A percentile compares a stretch with the other conserved stretches of the same genome.
Evolutionary conservation across 2,888 invertebrate species (phyloP).

Genomic region (Cabera pusaria): DNA sequence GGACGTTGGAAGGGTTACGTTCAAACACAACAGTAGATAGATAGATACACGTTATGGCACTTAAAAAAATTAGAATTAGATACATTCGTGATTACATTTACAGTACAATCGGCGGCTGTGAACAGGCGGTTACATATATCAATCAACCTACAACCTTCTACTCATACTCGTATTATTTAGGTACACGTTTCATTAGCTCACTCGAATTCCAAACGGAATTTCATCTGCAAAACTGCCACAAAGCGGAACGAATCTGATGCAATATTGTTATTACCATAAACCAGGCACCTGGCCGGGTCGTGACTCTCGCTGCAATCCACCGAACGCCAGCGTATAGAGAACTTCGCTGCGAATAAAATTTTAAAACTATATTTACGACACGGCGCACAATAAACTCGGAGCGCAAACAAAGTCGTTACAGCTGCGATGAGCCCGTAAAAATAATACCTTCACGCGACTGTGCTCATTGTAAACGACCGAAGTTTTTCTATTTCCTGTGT

Average conservation of each 20-base stretch:
- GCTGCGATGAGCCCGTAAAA: constrained; percentile 43
- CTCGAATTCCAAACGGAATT: constrained; percentile 1
- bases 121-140: no score
- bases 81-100: no score
- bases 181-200: no score
- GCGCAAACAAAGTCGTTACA: constrained; percentile 47
- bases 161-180: no score
- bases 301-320: constrained; percentile 5
- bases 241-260: constrained; percentile 19
- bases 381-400: constrained; percentile 39
- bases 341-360: constrained; percentile 20
- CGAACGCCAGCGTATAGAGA: constrained; percentile 6
- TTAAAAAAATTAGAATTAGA: no score
- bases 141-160: no score
- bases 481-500: constrained; percentile 62
- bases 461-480: constrained; percentile 55
- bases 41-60: no score
- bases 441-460: constrained; percentile 41
- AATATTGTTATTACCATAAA: constrained; percentile 18
- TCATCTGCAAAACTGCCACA: constrained; percentile 14
- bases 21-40: no score
- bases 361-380: constrained; percentile 27
- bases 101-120: no score
- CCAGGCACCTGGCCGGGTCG: constrained; percentile 4
- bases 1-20: no score